Evolutionary conservation across 1,140 invertebrate genomes (phyloP), one percentile per base, ranked within the genome.

Genomic region (Drosophila littoralis): DNA sequence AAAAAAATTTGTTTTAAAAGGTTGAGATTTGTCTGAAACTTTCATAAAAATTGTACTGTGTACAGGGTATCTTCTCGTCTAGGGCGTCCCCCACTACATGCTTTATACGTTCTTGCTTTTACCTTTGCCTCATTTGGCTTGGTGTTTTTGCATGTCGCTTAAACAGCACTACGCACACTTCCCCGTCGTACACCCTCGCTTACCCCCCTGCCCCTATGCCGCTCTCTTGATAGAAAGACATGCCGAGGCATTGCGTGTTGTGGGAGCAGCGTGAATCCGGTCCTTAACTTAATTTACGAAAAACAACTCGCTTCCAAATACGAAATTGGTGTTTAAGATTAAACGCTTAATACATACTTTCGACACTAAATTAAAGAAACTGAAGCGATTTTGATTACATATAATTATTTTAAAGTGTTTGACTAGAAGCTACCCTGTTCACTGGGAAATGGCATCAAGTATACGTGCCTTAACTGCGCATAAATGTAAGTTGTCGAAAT

Each of bases 281-380:
- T 63, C 40, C 61, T 72, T 78, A 78, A 78, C 72, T 71, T 42
- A 75, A 78, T 78, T 63, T 78, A 78, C 65, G 66, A 15, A 36
- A 38, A 58, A 22, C 43, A 35, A 35, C 22, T 59, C 28, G 48
- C 40, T 10, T 10, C 12, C 52, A 43, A 17, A 51, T 33, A 59
- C 33, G 17, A 22, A 55, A 59, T 38, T 58, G 43, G 52, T 48
- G 55, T 38, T 33, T 28, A 61, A 13, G 61, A 51, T 35, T 10
- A 28, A 28, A 28, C 22, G 22, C 4, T 28, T 28, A 28, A 28
- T 28, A 36, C 57, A 61, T 28, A 32, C 42, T 43, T 61, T 61
- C 2, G 32, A 51, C 35, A 42, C 12, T 40, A 51, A 66, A 50
- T 50, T 46, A 9, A 58, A 40, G 17, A 13, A 64, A 64, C n/a